Evolutionary conservation across 2,113 vertebrate genomes (phyloP), one percentile per base, ranked within the genome.

Genomic region (Pelvicachromis taeniatus): DNA sequence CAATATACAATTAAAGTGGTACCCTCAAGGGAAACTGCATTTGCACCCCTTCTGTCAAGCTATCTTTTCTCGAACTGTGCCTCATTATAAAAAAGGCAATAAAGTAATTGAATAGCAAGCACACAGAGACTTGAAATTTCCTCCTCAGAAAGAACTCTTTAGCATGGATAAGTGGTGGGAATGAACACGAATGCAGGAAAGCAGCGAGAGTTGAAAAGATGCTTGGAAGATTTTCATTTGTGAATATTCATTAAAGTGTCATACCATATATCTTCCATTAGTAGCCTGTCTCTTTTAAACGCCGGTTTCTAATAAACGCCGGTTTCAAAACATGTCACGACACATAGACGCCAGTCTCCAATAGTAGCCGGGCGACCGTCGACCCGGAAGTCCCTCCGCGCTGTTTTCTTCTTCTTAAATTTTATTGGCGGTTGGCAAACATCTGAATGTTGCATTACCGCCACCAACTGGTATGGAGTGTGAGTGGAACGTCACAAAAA

Each of bases 31-130:
- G 80, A 79, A 52, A 80, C 75, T 85, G 85, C 78, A 73, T 80
- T 61, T 80, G 35, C 58, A 63, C 55, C 33, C 54, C 55, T 83
- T 78, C 78, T 80, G 70, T 78, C 78, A 83, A 77, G 70, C 21
- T 80, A 56, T 84, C 50, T 84, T 80, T 82, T 86, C 80, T 77
- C 82, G 63, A 77, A 3, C 17, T 63, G 81, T 23, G 53, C 58
- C 80, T 82, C 73, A 85, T 89, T 87, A 90, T 83, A 80, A 65
- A 31, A 73, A 81, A 80, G 70, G 33, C 56, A 86, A 85, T 73
- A 85, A 54, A 79, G 59, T 77, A 83, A 88, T 87, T 78, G 26
- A 77, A 90, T 83, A 83, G 59, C 56, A 54, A 85, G 80, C 70
- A 55, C 35, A 61, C 7, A 4, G 6, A 4, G 11, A 38, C 50